Percentiles rank a stretch among this genome's conserved stretches.
Conservation (phyloP, 2,113 vertebrate genomes). For the Catharus fuscescens region DNA sequence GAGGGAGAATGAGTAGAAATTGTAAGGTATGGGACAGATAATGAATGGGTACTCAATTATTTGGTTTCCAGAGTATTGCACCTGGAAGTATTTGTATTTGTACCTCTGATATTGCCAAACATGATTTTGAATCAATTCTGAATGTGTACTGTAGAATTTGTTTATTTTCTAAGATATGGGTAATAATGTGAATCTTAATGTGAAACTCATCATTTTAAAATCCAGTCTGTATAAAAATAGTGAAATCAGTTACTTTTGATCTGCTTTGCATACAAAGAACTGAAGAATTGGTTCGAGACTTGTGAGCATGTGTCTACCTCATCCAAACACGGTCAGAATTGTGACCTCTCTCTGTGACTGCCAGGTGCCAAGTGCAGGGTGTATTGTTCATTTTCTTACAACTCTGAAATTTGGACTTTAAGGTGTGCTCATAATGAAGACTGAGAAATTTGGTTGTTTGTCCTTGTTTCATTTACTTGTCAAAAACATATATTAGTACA, state of each 20-base stretch:
- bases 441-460: not conserved
- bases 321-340: not conserved
- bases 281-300: not conserved
- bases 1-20: not conserved
- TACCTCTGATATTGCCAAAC: not conserved
- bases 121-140: rapidly evolving
- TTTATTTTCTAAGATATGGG: not conserved
- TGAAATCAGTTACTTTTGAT: not conserved
- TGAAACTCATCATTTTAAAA: not conserved
- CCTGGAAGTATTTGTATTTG: not conserved
- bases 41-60: not conserved
- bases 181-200: not conserved
- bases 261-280: not conserved
- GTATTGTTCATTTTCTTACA: not conserved
- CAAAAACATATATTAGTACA: not conserved
- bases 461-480: not conserved
- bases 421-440: not conserved
- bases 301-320: not conserved
- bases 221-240: not conserved
- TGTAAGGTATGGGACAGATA: not conserved
- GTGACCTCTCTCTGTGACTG: not conserved
- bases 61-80: not conserved
- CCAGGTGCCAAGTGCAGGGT: not conserved
- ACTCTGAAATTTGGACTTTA: not conserved
- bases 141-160: not conserved